phyloP scores from a whole-genome alignment of 2,797 vertebrate genomes.

The Bradypodion pumilum region DNA sequence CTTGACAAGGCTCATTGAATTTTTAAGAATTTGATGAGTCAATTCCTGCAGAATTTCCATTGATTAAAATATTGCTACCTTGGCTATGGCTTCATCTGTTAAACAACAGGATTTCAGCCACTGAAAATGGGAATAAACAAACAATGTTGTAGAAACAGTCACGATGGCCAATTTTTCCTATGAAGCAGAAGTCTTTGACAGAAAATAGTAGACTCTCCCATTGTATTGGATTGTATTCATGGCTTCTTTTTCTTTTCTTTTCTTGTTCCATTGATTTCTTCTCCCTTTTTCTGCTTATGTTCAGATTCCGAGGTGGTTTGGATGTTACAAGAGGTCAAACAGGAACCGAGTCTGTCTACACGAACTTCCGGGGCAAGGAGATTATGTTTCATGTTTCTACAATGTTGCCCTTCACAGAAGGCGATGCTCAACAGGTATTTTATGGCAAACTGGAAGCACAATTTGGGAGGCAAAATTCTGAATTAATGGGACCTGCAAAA shows the following conservation, averaged over 20 bases:
- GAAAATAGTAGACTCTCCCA: background rate
- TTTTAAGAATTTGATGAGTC: too few species aligned
- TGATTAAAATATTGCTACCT: too few species aligned
- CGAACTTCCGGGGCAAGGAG: slow-evolving; percentile 87
- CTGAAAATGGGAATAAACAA: background rate
- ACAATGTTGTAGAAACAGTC: background rate
- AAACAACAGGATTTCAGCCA: too few species aligned
- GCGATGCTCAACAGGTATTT: slow-evolving; percentile 90
- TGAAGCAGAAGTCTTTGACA: background rate
- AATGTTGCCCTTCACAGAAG: slow-evolving; percentile 89
- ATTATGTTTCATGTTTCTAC: slow-evolving; percentile 94
- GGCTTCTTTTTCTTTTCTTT: background rate
- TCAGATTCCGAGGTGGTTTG: slow-evolving; percentile 89
- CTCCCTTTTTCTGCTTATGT: too few species aligned
- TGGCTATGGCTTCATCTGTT: too few species aligned
- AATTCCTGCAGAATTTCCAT: too few species aligned
- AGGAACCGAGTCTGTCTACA: slow-evolving; percentile 87
- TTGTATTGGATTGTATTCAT: background rate
- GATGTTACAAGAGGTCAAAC: slow-evolving; percentile 91
- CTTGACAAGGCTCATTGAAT: too few species aligned
- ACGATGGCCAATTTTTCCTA: background rate
- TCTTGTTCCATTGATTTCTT: background rate
- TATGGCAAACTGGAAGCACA: background rate
- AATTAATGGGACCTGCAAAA: background rate
- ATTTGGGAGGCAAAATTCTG: background rate